These are phyloP conservation scores for Agrenia bidenticulata DNA, from an alignment of 2,888 invertebrate species.

Conservation along the genomic window DNA sequence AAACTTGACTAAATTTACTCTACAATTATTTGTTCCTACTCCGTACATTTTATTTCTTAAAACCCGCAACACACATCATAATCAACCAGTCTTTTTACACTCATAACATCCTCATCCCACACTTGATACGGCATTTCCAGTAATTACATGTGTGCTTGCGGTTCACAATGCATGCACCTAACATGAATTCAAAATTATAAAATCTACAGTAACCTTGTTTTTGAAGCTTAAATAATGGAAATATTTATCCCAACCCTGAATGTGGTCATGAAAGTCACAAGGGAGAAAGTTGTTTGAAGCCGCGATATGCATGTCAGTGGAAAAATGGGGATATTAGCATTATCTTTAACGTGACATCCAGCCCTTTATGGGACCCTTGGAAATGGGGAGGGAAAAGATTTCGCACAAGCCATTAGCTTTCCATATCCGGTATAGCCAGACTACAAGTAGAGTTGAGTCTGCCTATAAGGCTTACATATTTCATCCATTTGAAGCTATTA, in stretches of 20 bases:
- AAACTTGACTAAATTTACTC: no score
- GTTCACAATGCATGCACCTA: no score
- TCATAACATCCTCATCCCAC: no score
- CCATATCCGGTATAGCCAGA: background rate
- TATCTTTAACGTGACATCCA: slow-evolving; percentile 35
- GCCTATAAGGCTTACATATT: slow-evolving; percentile 35
- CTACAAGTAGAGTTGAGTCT: background rate
- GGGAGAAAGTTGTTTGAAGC: slow-evolving; percentile 6
- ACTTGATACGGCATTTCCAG: no score
- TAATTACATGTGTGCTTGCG: no score
- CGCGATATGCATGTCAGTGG: slow-evolving; percentile 27
- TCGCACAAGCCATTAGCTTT: slow-evolving; percentile 37
- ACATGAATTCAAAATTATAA: no score
- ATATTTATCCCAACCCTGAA: slow-evolving; percentile 2
- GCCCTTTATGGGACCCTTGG: slow-evolving; percentile 21
- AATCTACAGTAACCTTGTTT: no score
- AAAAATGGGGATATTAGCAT: slow-evolving; percentile 33
- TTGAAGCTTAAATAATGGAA: no score
- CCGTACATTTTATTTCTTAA: no score
- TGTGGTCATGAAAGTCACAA: slow-evolving; percentile 14
- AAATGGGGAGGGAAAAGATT: slow-evolving; percentile 28
- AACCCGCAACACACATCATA: no score
- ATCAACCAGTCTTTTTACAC: no score
- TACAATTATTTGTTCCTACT: no score
- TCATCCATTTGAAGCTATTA: slow-evolving; percentile 33